phyloP scores from a whole-genome alignment of 2,113 vertebrate genomes.

The Ceyx margarethae region DNA sequence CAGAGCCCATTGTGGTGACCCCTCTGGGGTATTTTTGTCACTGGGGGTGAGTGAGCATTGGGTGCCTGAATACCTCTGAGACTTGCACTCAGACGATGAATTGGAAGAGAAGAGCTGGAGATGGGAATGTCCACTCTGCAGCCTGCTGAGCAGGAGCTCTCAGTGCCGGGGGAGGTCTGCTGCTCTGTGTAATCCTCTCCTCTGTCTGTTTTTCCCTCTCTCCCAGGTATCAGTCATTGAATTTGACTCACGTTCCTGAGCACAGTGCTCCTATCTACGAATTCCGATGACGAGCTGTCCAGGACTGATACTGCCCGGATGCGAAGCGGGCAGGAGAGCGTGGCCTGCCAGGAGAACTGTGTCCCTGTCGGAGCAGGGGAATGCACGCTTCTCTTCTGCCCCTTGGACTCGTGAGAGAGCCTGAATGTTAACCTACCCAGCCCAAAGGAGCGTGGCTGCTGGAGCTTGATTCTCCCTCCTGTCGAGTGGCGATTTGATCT shows the following conservation, averaged over 20 bases:
- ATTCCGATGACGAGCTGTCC: slow-evolving; percentile 88
- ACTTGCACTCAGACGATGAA: background rate
- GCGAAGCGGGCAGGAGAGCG: slow-evolving; percentile 69
- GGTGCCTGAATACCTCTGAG: background rate
- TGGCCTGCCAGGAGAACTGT: slow-evolving; percentile 67
- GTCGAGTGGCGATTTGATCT: slow-evolving; percentile 67
- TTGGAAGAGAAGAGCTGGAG: background rate
- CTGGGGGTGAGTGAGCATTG: background rate
- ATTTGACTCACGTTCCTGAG: slow-evolving; percentile 91
- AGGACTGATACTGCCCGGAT: slow-evolving; percentile 48
- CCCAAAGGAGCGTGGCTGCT: slow-evolving; percentile 49
- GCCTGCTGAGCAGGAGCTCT: background rate
- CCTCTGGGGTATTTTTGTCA: background rate
- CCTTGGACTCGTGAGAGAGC: slow-evolving; percentile 71
- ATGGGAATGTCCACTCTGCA: background rate
- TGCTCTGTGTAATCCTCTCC: background rate
- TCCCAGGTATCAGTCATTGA: slow-evolving; percentile 95
- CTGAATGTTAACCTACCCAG: slow-evolving; percentile 63
- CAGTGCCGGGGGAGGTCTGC: background rate
- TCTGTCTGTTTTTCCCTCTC: background rate
- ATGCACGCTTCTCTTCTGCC: slow-evolving; percentile 68
- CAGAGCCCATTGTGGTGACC: background rate
- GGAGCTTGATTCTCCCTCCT: slow-evolving; percentile 53
- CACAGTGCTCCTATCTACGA: slow-evolving; percentile 96
- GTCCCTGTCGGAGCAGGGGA: slow-evolving; percentile 69